These are phyloP conservation scores for Thymelicus sylvestris DNA, from an alignment of 2,888 invertebrate genomes.

Conservation along the genomic window DNA sequence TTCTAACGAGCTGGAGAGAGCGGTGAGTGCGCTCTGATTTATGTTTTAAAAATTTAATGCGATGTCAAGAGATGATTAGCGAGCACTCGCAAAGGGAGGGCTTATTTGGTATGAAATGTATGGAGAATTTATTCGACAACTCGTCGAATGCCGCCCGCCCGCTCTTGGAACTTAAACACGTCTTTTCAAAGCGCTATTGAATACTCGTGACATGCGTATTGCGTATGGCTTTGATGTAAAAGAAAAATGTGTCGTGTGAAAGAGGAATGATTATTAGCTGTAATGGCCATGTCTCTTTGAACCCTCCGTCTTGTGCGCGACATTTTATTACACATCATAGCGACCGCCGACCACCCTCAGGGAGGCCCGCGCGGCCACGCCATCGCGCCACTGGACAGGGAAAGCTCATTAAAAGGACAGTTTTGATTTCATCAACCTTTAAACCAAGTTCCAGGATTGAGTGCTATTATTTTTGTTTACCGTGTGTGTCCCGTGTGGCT, in stretches of 20 bases:
- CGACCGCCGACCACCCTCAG: neutral
- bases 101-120: constrained; percentile 28
- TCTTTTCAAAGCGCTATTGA: constrained; percentile 29
- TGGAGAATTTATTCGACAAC: constrained; percentile 16
- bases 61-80: constrained; percentile 35
- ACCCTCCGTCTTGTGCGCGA: constrained; percentile 9
- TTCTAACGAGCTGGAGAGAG: constrained; percentile 25
- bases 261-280: constrained; percentile 26
- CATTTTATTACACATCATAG: constrained; percentile 18
- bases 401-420: constrained; percentile 28
- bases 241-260: constrained; percentile 32
- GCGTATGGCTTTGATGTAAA: constrained; percentile 25
- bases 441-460: constrained; percentile 12
- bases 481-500: neutral
- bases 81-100: constrained; percentile 14
- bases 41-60: constrained; percentile 31
- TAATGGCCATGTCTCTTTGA: constrained; percentile 27
- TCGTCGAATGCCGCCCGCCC: constrained; percentile 17
- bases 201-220: constrained; percentile 19
- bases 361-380: neutral
- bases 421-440: constrained; percentile 31
- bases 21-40: constrained; percentile 28
- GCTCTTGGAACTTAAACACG: constrained; percentile 28
- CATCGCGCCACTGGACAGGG: constrained; percentile 10
- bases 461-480: constrained; percentile 21